Percentiles rank a stretch among this genome's conserved stretches.
Conservation (phyloP, 2,797 vertebrate genomes). For the Chelonia mydas region DNA sequence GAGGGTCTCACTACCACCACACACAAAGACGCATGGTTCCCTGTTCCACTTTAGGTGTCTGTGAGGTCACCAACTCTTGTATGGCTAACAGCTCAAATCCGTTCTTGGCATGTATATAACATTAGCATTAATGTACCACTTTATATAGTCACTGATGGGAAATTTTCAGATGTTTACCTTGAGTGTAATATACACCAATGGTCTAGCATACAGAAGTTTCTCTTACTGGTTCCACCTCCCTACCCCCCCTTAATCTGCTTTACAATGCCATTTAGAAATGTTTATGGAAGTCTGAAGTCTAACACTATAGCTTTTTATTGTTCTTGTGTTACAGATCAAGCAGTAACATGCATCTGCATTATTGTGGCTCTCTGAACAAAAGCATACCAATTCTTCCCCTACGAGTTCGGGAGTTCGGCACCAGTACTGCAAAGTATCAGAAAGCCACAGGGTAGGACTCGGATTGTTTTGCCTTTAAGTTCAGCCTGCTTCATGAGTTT, state of each 20-base stretch:
- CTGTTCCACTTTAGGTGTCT: neutral
- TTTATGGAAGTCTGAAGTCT: constrained; percentile 20
- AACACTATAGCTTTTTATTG: neutral
- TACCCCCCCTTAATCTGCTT: neutral
- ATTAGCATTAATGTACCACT: neutral
- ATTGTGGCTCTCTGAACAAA: neutral
- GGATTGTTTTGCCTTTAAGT: rapidly evolving
- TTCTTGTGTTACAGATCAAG: neutral
- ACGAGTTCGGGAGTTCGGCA: neutral
- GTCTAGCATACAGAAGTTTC: neutral
- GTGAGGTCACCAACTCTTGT: neutral
- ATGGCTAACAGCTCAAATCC: neutral
- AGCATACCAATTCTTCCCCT: neutral
- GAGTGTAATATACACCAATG: neutral
- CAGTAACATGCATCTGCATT: constrained; percentile 34
- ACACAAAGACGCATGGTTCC: neutral
- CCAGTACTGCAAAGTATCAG: neutral
- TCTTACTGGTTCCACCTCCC: constrained; percentile 33
- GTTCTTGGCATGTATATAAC: neutral
- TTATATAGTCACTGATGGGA: neutral
- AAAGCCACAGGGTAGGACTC: neutral
- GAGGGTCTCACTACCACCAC: neutral
- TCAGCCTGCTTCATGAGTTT: neutral
- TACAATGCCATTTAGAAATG: neutral
- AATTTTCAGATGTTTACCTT: neutral